Conservation (phyloP, 2,113 vertebrate species). For the Lynx canadensis region DNA sequence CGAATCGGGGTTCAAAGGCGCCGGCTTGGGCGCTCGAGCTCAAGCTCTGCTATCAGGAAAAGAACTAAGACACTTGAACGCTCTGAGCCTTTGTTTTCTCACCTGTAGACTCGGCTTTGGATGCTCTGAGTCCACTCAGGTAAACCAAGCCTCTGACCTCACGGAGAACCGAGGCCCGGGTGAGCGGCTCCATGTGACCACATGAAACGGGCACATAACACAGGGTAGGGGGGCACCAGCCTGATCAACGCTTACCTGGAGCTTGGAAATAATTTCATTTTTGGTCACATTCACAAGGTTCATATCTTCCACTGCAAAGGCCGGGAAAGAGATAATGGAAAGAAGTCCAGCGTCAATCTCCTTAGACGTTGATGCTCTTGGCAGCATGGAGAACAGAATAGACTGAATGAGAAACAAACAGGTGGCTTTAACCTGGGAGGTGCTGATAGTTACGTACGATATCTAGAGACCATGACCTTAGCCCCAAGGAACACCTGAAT, state of each 20-base stretch:
- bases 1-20: background rate
- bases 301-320: constrained; percentile 97
- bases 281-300: constrained; percentile 96
- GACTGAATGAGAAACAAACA: constrained; percentile 87
- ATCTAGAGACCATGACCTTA: background rate
- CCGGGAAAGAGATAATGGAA: constrained; percentile 97
- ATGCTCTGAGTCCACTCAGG: background rate
- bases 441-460: background rate
- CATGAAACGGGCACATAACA: background rate
- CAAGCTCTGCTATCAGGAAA: background rate
- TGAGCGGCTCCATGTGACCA: background rate
- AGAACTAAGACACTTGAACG: background rate
- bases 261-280: constrained; percentile 96
- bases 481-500: background rate
- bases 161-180: background rate
- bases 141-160: background rate
- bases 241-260: constrained; percentile 90
- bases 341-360: constrained; percentile 98
- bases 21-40: background rate
- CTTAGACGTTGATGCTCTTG: constrained; percentile 97
- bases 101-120: background rate
- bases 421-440: background rate
- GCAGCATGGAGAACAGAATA: constrained; percentile 98
- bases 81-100: background rate
- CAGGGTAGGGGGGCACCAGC: background rate